Base-by-base conservation (phyloP, 2,888 invertebrate species). In the Hirtodrosophila histrioides region DNA sequence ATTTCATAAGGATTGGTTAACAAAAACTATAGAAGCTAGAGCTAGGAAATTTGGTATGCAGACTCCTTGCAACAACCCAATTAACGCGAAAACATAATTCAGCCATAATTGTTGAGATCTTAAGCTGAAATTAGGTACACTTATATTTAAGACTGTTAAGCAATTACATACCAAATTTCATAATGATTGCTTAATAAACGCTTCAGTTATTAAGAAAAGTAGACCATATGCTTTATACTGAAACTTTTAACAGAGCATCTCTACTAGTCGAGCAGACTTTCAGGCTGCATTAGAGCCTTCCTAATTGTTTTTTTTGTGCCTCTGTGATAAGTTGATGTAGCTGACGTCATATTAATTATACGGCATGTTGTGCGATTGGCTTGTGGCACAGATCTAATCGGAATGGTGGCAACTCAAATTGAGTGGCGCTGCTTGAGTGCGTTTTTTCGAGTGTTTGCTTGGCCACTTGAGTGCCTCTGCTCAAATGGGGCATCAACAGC, bases 401-500 rank as follows among this genome's bases (percentile, higher is more conserved):
- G 33, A 44, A 10, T 57, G n/a, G 29, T 31, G 46, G 50, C 31
- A 31, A 37, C 60, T 46, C 57, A 63, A 86, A 79, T 79, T 79
- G 86, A 79, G 79, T 79, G 86, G 80, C 86, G 55, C 55, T 53
- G 45, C 65, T 70, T 70, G 76, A 83, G 78, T 80, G 84, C 56
- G 78, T 78, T 61, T 43, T 54, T 35, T 31, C 8, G 31, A 31
- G 84, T 48, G 80, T 82, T 83, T 71, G 80, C 86, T 83, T 71
- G 83, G 61, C 50, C 35, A 35, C 65, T 62, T 64, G 71, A 70
- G 12, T 29, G 24, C 49, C 29, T 41, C 41, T 39, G 58, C 12
- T 33, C 46, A 82, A 83, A 84, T 84, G 87, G 84, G 81, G 72
- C 68, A 69, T 69, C 84, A 86, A 74, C 81, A 74, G 78, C 60